Evolutionary conservation across 37 sponge, comb jelly and placozoan genomes (phyloP), one percentile per base, ranked within the genome.

Genomic region (Geodia barretti): DNA sequence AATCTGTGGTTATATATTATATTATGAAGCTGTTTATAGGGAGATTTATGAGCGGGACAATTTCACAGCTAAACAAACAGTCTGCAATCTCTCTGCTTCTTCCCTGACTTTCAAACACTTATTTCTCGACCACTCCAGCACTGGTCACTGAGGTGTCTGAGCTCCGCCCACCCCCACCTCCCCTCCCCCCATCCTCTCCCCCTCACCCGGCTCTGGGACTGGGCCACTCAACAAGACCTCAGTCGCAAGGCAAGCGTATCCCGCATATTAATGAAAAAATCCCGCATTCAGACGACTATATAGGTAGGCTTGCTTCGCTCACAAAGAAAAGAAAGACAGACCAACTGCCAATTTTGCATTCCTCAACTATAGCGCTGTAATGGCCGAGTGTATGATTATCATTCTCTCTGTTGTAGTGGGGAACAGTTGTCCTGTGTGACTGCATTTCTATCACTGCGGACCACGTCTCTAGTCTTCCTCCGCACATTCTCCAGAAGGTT

Each of bases 71-170:
- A 28, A 30, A 28, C 26, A 37, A 2, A 32, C 58, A 4, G 39
- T 20, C 34, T 67, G 24, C 31, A 3, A 39, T 42, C 70, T 68
- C 54, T 1, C 3, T 59, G 42, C 8, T n/a, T n/a, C n/a, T n/a
- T n/a, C 23, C 4, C 34, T 40, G 32, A n/a, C 32, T 14, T 47
- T 14, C 14, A 47, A 14, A 64, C 28, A 64, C 60, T 58, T 36
- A 54, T 54, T 25, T 82, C 73, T 42, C 73, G 54, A 31, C 61
- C 81, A 70, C 7, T n/a, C 32, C 71, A 28, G 54, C 54, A 47
- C 54, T 47, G 54, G 54, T 7, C 54, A 47, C 11, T 47, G 54
- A 47, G 14, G 54, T 47, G 54, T 47, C 54, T 47, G 14, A 2
- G 1, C 65, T n/a, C 33, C 78, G 9, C 25, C 78, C 78, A 19